A percentile compares a stretch with the other conserved stretches of the same genome.
These are phyloP conservation scores for Lamprotornis superbus DNA, from an alignment of 2,113 vertebrate genomes.

Conservation along the genomic window DNA sequence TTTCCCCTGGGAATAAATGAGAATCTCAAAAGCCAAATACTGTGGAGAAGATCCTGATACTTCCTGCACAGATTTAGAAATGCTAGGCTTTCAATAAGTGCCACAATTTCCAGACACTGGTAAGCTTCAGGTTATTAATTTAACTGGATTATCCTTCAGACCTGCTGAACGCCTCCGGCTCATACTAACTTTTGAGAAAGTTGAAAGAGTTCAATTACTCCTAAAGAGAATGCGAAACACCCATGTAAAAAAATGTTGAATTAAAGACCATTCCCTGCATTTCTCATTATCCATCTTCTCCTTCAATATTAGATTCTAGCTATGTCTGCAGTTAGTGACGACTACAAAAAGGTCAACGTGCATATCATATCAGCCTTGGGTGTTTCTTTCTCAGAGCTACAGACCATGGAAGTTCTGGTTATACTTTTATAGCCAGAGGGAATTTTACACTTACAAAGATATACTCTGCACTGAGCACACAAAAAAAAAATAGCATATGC, in stretches of 20 bases:
- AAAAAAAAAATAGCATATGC: neutral
- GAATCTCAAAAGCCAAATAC: neutral
- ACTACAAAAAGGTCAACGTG: neutral
- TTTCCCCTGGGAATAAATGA: neutral
- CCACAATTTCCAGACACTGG: neutral
- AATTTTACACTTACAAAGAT: neutral
- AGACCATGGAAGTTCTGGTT: neutral
- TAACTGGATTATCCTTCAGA: neutral
- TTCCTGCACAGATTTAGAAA: neutral
- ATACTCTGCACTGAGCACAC: neutral
- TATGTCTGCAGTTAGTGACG: neutral
- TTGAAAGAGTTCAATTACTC: neutral
- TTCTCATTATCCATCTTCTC: neutral
- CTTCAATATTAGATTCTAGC: neutral
- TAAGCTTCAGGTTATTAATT: neutral
- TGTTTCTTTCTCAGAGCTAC: neutral
- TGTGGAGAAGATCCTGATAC: neutral
- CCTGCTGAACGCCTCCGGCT: neutral
- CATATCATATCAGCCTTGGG: neutral
- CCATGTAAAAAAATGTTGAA: neutral
- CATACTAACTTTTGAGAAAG: neutral
- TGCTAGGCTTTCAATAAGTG: neutral
- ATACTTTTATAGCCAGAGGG: neutral
- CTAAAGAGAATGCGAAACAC: neutral
- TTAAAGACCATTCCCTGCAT: neutral